Percentiles rank a stretch among this genome's conserved stretches.
These are phyloP conservation scores for Trididemnum clinides DNA, from an alignment of 23 tunicate species.

Conservation along the genomic window DNA sequence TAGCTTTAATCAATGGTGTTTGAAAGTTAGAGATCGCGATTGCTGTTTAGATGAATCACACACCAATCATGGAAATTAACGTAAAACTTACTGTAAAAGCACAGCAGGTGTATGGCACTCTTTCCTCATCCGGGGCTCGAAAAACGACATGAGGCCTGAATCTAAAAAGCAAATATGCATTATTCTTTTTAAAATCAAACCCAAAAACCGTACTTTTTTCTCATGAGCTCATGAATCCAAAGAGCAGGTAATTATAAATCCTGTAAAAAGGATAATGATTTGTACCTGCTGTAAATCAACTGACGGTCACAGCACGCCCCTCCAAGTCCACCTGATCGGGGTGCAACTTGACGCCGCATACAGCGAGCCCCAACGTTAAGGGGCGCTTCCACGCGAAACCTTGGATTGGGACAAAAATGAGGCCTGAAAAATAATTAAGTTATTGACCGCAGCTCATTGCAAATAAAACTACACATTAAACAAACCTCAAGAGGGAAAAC, in stretches of 20 bases:
- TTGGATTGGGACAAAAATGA: slow-evolving; percentile 76
- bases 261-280: neutral
- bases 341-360: slow-evolving; percentile 47
- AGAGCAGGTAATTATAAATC: no score
- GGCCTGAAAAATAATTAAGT: slow-evolving; percentile 25
- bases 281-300: slow-evolving; percentile 73
- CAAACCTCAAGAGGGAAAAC: slow-evolving; percentile 72
- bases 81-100: slow-evolving; percentile 55
- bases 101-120: slow-evolving; percentile 59
- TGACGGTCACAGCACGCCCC: slow-evolving; percentile 71
- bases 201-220: no score
- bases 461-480: neutral
- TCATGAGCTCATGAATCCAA: no score
- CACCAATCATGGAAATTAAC: no score
- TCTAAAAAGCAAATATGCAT: neutral
- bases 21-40: no score
- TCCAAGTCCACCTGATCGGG: slow-evolving; percentile 68
- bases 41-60: no score
- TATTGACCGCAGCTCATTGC: neutral
- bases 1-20: neutral
- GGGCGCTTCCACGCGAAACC: slow-evolving; percentile 63
- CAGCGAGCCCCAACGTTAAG: slow-evolving; percentile 50
- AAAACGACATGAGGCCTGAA: slow-evolving; percentile 58
- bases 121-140: slow-evolving; percentile 57
- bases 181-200: neutral